These are phyloP conservation scores for Watsonalla binaria DNA, from an alignment of 2,888 invertebrate genomes.

Conservation along the genomic window DNA sequence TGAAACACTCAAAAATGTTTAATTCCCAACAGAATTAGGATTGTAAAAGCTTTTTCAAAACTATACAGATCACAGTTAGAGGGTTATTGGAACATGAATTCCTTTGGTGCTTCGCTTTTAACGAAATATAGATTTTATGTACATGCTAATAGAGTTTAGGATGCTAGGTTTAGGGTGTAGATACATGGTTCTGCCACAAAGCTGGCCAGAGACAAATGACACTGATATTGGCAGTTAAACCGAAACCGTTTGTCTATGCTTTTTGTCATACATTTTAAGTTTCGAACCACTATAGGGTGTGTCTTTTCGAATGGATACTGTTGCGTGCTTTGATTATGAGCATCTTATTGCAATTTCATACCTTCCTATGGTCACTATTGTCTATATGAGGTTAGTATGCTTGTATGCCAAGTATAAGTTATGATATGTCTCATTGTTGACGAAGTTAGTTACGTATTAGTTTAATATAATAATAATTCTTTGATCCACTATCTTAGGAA, in stretches of 20 bases:
- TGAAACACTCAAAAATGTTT: slow-evolving; percentile 50
- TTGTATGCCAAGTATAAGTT: too few relatives aligned
- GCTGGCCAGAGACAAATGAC: slow-evolving; percentile 56
- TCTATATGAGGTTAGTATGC: too few relatives aligned
- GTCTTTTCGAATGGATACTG: background rate
- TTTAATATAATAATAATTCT: too few relatives aligned
- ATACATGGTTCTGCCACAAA: slow-evolving; percentile 34
- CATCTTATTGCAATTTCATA: too few relatives aligned
- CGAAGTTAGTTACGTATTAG: too few relatives aligned
- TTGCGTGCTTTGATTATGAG: too few relatives aligned
- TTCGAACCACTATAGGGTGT: slow-evolving; percentile 28
- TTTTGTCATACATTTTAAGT: slow-evolving; percentile 44
- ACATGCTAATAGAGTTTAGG: slow-evolving; percentile 16
- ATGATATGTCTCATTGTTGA: too few relatives aligned
- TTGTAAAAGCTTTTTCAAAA: slow-evolving; percentile 47
- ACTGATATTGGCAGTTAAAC: slow-evolving; percentile 61
- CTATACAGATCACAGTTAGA: slow-evolving; percentile 47
- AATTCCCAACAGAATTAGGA: slow-evolving; percentile 51
- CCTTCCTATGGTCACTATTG: too few relatives aligned
- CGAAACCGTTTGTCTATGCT: slow-evolving; percentile 32
- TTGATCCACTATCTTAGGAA: too few relatives aligned
- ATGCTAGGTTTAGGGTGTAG: slow-evolving; percentile 15
- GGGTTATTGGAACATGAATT: slow-evolving; percentile 42
- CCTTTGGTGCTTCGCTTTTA: slow-evolving; percentile 8
- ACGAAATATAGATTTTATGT: slow-evolving; percentile 16